These are phyloP conservation scores for Aricia agestis DNA, from an alignment of 1,140 invertebrate genomes.

Conservation along the genomic window DNA sequence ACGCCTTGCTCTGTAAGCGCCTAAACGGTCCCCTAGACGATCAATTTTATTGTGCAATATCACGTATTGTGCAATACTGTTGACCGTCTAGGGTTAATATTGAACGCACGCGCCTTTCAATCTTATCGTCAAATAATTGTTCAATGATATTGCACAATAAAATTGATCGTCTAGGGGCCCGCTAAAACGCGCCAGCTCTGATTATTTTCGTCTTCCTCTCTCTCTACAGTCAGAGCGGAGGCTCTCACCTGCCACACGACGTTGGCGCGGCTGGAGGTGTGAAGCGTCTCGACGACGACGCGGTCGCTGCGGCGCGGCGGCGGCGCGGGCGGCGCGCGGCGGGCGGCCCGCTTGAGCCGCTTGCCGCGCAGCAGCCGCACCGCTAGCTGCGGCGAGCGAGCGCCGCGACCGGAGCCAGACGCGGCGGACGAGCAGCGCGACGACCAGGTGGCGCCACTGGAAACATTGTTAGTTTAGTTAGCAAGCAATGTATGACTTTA, in stretches of 20 bases:
- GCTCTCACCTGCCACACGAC: constrained; percentile 58
- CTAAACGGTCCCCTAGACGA: no score
- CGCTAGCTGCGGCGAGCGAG: constrained; percentile 67
- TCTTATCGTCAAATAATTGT: no score
- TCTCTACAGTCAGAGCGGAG: no score
- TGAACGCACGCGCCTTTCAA: no score
- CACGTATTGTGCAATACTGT: no score
- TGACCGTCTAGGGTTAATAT: no score
- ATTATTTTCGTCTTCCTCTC: no score
- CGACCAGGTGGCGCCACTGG: constrained; percentile 69
- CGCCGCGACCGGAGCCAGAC: constrained; percentile 54
- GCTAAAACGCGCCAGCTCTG: no score
- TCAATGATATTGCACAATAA: no score
- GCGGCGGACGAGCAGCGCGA: constrained; percentile 66
- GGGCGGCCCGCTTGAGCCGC: constrained; percentile 63
- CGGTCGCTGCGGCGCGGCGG: constrained; percentile 72
- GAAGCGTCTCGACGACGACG: constrained; percentile 77
- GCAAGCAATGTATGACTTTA: neutral
- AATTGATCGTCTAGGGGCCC: no score
- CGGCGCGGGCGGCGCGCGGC: constrained; percentile 63
- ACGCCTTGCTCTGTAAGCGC: no score
- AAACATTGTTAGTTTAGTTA: neutral
- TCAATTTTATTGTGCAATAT: no score
- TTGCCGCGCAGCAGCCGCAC: constrained; percentile 69
- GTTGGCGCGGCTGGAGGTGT: constrained; percentile 83